These are phyloP conservation scores for Sycobia sp. DNA, from an alignment of 1,140 invertebrate species.

Conservation along the genomic window DNA sequence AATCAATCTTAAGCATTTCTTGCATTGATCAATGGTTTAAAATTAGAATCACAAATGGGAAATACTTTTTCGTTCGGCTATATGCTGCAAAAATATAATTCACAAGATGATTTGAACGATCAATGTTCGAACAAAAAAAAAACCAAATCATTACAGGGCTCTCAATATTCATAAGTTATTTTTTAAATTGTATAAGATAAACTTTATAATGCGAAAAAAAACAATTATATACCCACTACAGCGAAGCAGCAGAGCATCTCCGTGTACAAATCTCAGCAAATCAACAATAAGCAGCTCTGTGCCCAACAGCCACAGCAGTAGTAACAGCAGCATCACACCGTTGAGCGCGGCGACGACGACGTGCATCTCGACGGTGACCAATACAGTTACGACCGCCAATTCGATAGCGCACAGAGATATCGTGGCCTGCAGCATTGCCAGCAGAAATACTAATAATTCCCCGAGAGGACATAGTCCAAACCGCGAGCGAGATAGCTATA, in stretches of 20 bases:
- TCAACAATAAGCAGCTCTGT: conserved; percentile 51
- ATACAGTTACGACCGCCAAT: conserved; percentile 60
- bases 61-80: no score
- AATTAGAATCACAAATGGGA: no score
- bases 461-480: conserved; percentile 77
- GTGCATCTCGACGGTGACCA: conserved; percentile 58
- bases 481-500: conserved; percentile 81
- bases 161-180: no score
- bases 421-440: conserved; percentile 60
- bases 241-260: conserved; percentile 58
- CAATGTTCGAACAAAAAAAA: no score
- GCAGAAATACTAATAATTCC: conserved; percentile 66
- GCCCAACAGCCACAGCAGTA: conserved; percentile 45
- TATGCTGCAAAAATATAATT: no score
- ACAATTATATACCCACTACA: no score
- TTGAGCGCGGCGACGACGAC: conserved; percentile 56
- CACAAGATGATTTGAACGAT: no score
- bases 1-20: no score
- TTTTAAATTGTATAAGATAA: no score
- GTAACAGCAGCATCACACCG: conserved; percentile 47
- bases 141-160: no score
- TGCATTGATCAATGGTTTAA: no score
- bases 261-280: conserved; percentile 56
- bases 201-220: no score
- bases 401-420: conserved; percentile 60